Evolutionary conservation across 2,888 invertebrate genomes (phyloP), one percentile per base, ranked within the genome.

Genomic region (Alloplasta piceator): DNA sequence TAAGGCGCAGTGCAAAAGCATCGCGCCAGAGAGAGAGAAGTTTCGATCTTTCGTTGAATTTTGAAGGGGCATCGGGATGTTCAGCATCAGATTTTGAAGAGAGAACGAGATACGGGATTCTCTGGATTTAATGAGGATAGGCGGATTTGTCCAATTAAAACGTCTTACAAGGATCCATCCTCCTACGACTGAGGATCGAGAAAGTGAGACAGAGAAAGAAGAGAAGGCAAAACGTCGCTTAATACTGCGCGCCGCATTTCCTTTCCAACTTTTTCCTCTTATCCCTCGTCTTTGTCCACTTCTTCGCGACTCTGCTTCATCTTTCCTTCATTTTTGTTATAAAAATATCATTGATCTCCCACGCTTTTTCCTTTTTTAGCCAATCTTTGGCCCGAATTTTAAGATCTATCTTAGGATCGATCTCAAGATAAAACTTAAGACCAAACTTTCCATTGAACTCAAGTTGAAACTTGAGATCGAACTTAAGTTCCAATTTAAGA

Each of bases 91-190:
- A 74, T 52, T 46, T 71, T 76, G 78, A 70, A 78, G 74, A 78
- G 84, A 79, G 81, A 70, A 77, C 56, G 66, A 26, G 26, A 26
- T 26, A 67, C 12, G 72, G 63, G 82, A 82, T 83, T 72, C 78
- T 79, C 10, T 79, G 88, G 91, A 91, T 91, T 92, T 92, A 92
- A 92, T 92, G 92, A 92, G 92, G 92, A 92, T 92, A 92, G 92
- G 92, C 91, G 92, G 92, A 92, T 92, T 92, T 92, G 92, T 92
- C 92, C 92, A 92, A 92, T 92, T 92, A 92, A 92, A 92, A 92
- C 91, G 92, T 91, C 92, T 92, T 91, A 91, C 90, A 91, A 91
- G 90, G 91, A 91, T 92, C 91, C 90, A 88, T 89, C 87, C 26
- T 26, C 26, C 87, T 85, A 86, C 83, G 12, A 43, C 26, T 26